Conservation (phyloP, 2,113 vertebrate species). For the Nyctereutes procyonoides region DNA sequence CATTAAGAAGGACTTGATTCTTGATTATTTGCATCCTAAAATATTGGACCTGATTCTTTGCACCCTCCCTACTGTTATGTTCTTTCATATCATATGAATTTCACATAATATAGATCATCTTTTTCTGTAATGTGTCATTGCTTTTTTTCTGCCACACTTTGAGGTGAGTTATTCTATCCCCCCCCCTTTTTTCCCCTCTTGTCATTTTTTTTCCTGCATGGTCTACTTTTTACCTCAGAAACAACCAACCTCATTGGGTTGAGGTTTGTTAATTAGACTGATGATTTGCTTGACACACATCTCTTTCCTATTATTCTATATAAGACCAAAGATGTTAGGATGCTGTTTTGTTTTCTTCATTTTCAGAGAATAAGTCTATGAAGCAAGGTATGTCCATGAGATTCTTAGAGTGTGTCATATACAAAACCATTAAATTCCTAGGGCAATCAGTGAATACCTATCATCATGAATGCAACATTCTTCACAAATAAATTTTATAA, state of each 20-base stretch:
- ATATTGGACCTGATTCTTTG: background rate
- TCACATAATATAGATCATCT: background rate
- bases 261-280: background rate
- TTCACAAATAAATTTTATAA: slow-evolving; percentile 35
- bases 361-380: background rate
- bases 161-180: background rate
- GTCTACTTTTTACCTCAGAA: background rate
- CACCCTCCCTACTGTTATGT: background rate
- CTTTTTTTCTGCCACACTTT: background rate
- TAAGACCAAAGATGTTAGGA: background rate
- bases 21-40: background rate
- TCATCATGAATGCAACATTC: background rate
- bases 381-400: background rate
- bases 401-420: background rate
- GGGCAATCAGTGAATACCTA: background rate
- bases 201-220: background rate
- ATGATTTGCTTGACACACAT: background rate
- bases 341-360: background rate
- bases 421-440: background rate
- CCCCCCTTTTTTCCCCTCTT: background rate
- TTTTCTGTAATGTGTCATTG: background rate
- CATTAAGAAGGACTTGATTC: background rate
- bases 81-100: background rate
- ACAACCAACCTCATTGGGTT: background rate
- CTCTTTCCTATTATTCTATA: background rate